These are phyloP conservation scores for Pimpla rufipes DNA, from an alignment of 2,888 invertebrate species.

Conservation along the genomic window DNA sequence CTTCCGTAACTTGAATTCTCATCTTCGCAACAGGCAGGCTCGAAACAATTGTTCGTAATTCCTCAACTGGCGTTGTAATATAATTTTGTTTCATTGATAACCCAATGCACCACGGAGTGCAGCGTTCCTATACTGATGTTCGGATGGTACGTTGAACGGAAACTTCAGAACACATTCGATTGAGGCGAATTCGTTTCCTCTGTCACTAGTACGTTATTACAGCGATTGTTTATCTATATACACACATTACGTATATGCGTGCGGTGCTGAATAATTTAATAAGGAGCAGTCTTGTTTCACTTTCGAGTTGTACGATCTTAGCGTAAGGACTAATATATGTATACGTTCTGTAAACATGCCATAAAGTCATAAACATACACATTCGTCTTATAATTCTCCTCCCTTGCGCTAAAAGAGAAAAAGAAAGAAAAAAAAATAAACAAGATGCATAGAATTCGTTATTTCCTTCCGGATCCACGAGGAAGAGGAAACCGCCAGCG, in stretches of 20 bases:
- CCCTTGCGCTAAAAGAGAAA: neutral
- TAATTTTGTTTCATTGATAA: conserved; percentile 27
- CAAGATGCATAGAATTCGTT: too few species aligned
- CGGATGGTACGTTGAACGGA: neutral
- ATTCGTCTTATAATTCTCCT: conserved; percentile 33
- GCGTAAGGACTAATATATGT: conserved; percentile 42
- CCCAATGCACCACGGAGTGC: conserved; percentile 8
- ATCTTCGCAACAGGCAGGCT: neutral
- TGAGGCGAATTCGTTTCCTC: neutral
- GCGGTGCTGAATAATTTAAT: conserved; percentile 60
- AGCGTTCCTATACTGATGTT: conserved; percentile 39
- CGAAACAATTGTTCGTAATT: conserved; percentile 13
- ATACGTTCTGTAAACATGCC: conserved; percentile 64
- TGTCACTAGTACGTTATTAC: conserved; percentile 15
- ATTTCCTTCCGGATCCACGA: conserved; percentile 23
- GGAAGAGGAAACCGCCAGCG: conserved; percentile 25
- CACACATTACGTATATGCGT: conserved; percentile 36
- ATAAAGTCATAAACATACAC: conserved; percentile 58
- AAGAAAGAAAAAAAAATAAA: conserved; percentile 14
- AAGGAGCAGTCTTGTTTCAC: conserved; percentile 70
- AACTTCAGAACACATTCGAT: conserved; percentile 15
- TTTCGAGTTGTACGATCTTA: conserved; percentile 71
- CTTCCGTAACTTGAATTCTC: conserved; percentile 15
- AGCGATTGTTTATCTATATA: conserved; percentile 32
- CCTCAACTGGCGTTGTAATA: conserved; percentile 4